These are phyloP conservation scores for Apistogramma diplotaenia DNA, from an alignment of 2,113 vertebrate genomes.

Conservation along the genomic window DNA sequence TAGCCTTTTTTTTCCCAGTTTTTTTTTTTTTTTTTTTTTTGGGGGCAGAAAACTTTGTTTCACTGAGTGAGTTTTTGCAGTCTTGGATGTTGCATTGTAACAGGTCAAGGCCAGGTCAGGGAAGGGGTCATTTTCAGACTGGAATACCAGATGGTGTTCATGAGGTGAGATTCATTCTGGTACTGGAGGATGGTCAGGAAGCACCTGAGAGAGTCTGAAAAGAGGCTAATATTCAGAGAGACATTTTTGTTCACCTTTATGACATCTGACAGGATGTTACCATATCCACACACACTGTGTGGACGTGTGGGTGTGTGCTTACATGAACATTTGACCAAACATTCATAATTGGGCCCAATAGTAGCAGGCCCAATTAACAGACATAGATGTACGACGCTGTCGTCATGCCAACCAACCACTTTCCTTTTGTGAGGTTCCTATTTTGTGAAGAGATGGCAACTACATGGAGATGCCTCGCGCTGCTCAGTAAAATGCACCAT, in stretches of 20 bases:
- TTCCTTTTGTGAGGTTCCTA: conserved; percentile 56
- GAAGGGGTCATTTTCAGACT: conserved; percentile 16
- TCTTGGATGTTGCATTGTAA: not conserved
- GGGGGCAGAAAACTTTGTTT: not conserved
- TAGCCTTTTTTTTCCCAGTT: not conserved
- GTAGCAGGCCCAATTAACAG: not conserved
- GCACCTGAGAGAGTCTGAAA: conserved; percentile 4
- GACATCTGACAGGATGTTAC: conserved; percentile 34
- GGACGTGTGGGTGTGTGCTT: conserved; percentile 32
- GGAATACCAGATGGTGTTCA: conserved; percentile 38
- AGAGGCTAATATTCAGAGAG: conserved; percentile 35
- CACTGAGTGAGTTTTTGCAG: not conserved
- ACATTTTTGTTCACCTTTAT: conserved; percentile 47
- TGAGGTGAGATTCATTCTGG: conserved; percentile 46
- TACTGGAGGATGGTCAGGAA: conserved; percentile 15
- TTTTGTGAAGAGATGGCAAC: conserved; percentile 65
- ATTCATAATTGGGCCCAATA: conserved; percentile 66
- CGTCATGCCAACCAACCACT: conserved; percentile 67
- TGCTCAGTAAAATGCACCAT: conserved; percentile 40
- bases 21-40: not conserved
- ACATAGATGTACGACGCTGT: conserved; percentile 1
- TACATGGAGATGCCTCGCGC: conserved; percentile 46
- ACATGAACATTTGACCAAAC: conserved; percentile 54
- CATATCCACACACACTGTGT: not conserved
- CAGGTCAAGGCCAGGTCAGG: conserved; percentile 22